Evolutionary conservation across 2,797 vertebrate species (phyloP), one percentile per base, ranked within the genome.

Genomic region (Xenentodon cancila): DNA sequence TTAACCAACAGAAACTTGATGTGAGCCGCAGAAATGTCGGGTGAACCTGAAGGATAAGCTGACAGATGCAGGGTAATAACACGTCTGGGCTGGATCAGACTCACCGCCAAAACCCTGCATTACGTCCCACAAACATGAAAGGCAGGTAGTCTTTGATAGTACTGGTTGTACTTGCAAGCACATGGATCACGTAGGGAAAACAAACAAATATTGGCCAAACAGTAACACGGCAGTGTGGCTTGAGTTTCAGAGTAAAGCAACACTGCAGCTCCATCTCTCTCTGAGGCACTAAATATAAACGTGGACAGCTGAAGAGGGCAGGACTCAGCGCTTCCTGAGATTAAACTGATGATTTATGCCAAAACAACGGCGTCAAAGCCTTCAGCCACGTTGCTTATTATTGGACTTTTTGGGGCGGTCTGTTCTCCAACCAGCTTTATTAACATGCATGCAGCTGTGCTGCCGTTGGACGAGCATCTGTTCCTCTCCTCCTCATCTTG

Each of bases 201-300:
- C 63, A 49, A 64, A 54, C 30, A 19, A 59, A 46, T 11, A 21
- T 6, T 9, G 17, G 16, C 51, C 46, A 20, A 52, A 68, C 51
- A 51, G 60, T 77, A 67, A 80, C 84, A 76, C 42, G 53, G 64
- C 58, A 63, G 64, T 18, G 72, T 70, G 79, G 76, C 62, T 84
- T 78, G 57, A 30, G 71, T 89, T 87, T 86, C 84, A 72, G 8
- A 54, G 77, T 27, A 49, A 61, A 25, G 25, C 15, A 5, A 19
- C 7, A 9, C 59, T 19, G 18, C 17, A 20, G 40, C 40, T 44
- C 59, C 37, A 52, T 52, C 48, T 44, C 42, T 68, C 64, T 59
- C 52, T 72, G 63, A 49, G 61, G 85, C 63, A 77, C 89, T 88
- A 91, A 92, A 90, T 88, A 92, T 92, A 93, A 91, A 89, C 84